A percentile compares a stretch with the other conserved stretches of the same genome.
Evolutionary conservation across 2,113 vertebrate genomes (phyloP).

Genomic region (Pygathrix nemaeus): DNA sequence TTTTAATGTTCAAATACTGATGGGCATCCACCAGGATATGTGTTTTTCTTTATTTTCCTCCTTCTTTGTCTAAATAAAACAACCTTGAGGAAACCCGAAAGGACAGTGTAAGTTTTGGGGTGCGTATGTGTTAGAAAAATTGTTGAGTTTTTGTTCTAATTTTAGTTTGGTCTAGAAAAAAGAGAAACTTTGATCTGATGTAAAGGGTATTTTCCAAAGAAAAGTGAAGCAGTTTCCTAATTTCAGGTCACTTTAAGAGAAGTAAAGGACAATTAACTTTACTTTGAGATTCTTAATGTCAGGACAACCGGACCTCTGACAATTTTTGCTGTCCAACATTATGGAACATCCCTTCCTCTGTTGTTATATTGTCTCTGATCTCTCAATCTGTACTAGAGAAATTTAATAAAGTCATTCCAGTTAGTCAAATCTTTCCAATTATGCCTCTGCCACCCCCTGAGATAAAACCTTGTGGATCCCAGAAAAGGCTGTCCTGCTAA

Average conservation of each 20-base stretch:
- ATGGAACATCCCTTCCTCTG: not conserved
- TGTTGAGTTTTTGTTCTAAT: not conserved
- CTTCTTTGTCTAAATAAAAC: not conserved
- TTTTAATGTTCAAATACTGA: not conserved
- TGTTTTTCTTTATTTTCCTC: not conserved
- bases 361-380: not conserved
- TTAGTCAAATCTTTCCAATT: not conserved
- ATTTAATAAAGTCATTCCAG: not conserved
- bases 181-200: not conserved
- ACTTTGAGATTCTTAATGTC: not conserved
- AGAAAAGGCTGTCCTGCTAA: not conserved
- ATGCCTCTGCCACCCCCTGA: not conserved
- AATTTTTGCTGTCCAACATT: not conserved
- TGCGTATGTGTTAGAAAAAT: not conserved
- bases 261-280: not conserved
- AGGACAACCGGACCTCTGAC: not conserved
- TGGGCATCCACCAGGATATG: not conserved
- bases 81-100: not conserved
- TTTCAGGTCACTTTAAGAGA: not conserved
- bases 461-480: not conserved
- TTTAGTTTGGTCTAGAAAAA: not conserved
- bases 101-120: not conserved
- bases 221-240: not conserved
- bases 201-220: not conserved
- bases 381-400: not conserved